Evolutionary conservation across 23 tunicate species (phyloP), one percentile per base, ranked within the genome.

Genomic region (Phallusia fumigata): DNA sequence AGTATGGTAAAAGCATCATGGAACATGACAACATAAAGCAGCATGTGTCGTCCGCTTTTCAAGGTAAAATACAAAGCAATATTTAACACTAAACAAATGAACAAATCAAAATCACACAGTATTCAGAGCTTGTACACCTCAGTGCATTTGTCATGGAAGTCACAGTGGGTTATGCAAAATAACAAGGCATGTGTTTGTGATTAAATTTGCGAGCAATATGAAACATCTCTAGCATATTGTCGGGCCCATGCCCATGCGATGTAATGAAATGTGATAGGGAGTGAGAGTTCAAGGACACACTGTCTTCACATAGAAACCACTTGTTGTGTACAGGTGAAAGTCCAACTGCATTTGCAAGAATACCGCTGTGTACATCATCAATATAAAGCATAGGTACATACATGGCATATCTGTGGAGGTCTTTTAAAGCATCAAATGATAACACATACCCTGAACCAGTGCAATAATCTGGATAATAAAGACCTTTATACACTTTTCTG

Each of bases 381-480:
- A 90, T 90, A 49, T 90, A 90, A 16, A 90, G 79, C 74, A 90
- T 26, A 8, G 95, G 95, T 36, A 81, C 49, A 33, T 32, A 32
- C 22, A 32, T 0, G 31, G 78, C 74, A 18, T 80, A 45, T 32
- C 35, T 26, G 45, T 50, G 69, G 12, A 90, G 26, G 33, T 35
- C 5, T 80, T 76, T 34, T 11, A 84, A 36, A 12, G 76, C 85
- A 74, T 90, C 86, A 73, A 81, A 72, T 11, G 95, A 90, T 64
- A 90, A 24, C 16, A 90, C 89, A 81, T 90, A 90, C 15, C 95
- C 95, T 2, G 86, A 89, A 52, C 95, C 95, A 22, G 95, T 74
- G 79, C 95, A 90, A 65, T 90, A 90, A 76, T 81, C 85, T 32
- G 95, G 95, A 76, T 85, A 90, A 85, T 90, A 90, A 0, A 64